These are phyloP conservation scores for Dione vanillae DNA, from an alignment of 2,888 invertebrate genomes.

Conservation along the genomic window DNA sequence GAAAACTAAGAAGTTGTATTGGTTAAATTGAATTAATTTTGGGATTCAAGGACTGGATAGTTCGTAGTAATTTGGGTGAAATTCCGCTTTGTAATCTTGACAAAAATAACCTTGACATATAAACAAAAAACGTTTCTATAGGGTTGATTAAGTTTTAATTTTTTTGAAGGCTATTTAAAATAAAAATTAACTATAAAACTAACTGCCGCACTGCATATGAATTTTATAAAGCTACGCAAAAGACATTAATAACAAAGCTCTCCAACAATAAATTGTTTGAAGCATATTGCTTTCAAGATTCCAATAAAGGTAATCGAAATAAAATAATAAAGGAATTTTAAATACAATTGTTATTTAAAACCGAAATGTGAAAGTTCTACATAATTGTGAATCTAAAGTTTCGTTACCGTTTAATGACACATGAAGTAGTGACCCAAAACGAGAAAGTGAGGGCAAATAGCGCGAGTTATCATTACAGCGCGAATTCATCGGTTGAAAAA, in stretches of 20 bases:
- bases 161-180: too few relatives aligned
- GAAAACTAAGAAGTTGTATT: too few relatives aligned
- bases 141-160: too few relatives aligned
- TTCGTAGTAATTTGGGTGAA: too few relatives aligned
- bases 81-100: too few relatives aligned
- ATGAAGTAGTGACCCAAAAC: slow-evolving; percentile 33
- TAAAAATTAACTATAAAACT: too few relatives aligned
- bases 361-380: slow-evolving; percentile 70
- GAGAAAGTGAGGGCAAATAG: slow-evolving; percentile 77
- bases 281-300: neutral
- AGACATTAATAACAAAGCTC: neutral
- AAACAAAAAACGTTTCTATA: too few relatives aligned
- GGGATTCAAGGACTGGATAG: too few relatives aligned
- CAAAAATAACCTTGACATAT: too few relatives aligned
- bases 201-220: too few relatives aligned
- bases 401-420: slow-evolving; percentile 36
- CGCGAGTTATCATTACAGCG: slow-evolving; percentile 84
- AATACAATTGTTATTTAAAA: slow-evolving; percentile 17
- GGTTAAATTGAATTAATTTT: too few relatives aligned
- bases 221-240: too few relatives aligned
- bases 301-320: slow-evolving; percentile 8
- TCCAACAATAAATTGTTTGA: neutral
- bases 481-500: slow-evolving; percentile 85
- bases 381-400: slow-evolving; percentile 51
- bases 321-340: slow-evolving; percentile 16